These are phyloP conservation scores for Gavialis gangeticus DNA, from an alignment of 2,113 vertebrate species.

Conservation along the genomic window DNA sequence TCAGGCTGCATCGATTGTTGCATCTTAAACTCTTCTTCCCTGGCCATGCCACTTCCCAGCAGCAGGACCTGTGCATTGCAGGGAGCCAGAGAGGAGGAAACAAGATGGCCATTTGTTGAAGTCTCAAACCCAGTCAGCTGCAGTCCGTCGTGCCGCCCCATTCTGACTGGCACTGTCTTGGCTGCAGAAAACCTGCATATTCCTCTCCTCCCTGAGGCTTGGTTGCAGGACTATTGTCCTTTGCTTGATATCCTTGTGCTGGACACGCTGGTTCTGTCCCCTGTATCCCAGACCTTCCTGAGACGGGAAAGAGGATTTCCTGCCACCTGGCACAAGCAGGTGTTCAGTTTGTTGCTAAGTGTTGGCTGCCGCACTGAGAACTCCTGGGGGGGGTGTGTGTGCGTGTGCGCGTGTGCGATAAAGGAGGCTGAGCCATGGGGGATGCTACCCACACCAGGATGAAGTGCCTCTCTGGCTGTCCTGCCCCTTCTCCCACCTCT, in stretches of 20 bases:
- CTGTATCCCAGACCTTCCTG: neutral
- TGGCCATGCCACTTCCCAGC: neutral
- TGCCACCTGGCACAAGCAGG: constrained; percentile 23
- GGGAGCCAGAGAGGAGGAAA: constrained; percentile 5
- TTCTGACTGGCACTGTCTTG: neutral
- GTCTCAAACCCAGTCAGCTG: neutral
- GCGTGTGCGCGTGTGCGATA: neutral
- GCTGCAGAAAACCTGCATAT: neutral
- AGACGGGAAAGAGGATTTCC: constrained; percentile 33
- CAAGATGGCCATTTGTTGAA: neutral
- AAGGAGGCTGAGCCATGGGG: constrained; percentile 42
- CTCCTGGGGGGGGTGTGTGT: neutral
- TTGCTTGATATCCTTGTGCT: constrained; percentile 11
- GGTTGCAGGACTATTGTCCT: neutral
- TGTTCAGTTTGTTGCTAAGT: constrained; percentile 51
- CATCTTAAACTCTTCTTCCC: constrained; percentile 56
- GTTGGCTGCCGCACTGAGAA: constrained; percentile 50
- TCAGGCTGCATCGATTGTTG: constrained; percentile 15
- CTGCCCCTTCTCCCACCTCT: neutral
- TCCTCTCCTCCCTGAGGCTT: neutral
- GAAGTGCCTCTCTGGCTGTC: constrained; percentile 28
- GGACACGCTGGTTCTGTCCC: constrained; percentile 32
- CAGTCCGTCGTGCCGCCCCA: neutral
- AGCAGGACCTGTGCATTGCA: neutral
- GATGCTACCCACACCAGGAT: constrained; percentile 48